These are phyloP conservation scores for Dinocampus coccinellae DNA, from an alignment of 2,888 invertebrate species.

Conservation along the genomic window DNA sequence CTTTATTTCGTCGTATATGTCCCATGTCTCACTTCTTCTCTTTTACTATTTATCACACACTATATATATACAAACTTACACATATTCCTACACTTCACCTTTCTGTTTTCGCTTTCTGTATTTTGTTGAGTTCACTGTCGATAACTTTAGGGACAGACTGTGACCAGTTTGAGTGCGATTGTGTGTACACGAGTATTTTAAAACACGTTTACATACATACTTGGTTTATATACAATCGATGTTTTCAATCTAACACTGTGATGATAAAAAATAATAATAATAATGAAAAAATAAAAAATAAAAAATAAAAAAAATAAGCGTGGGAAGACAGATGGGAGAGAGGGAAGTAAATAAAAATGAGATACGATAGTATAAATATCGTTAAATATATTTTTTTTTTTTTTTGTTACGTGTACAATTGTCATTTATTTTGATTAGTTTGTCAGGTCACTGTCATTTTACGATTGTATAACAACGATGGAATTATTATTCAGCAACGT, in stretches of 20 bases:
- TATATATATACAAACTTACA: background rate
- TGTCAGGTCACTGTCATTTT: slow-evolving; percentile 54
- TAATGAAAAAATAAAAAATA: background rate
- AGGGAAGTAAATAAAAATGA: no score
- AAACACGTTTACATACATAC: background rate
- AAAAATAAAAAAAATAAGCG: no score
- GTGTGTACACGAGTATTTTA: slow-evolving; percentile 26
- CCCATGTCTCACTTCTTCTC: slow-evolving; percentile 35
- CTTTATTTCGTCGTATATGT: slow-evolving; percentile 61
- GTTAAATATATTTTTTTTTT: background rate
- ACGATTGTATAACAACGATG: slow-evolving; percentile 59
- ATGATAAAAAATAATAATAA: no score
- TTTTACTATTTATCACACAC: slow-evolving; percentile 19
- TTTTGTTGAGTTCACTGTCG: slow-evolving; percentile 22
- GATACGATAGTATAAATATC: background rate
- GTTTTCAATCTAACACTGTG: background rate
- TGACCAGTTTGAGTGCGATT: slow-evolving; percentile 27
- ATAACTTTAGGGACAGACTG: slow-evolving; percentile 9
- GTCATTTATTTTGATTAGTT: slow-evolving; percentile 45
- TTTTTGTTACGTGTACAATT: background rate
- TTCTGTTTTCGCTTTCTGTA: slow-evolving; percentile 17
- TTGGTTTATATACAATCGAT: background rate
- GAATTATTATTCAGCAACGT: slow-evolving; percentile 60
- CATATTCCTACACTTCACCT: slow-evolving; percentile 18
- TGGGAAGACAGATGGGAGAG: no score